Evolutionary conservation across 2,888 invertebrate genomes (phyloP), one percentile per base, ranked within the genome.

Genomic region (Bellardia bayeri): DNA sequence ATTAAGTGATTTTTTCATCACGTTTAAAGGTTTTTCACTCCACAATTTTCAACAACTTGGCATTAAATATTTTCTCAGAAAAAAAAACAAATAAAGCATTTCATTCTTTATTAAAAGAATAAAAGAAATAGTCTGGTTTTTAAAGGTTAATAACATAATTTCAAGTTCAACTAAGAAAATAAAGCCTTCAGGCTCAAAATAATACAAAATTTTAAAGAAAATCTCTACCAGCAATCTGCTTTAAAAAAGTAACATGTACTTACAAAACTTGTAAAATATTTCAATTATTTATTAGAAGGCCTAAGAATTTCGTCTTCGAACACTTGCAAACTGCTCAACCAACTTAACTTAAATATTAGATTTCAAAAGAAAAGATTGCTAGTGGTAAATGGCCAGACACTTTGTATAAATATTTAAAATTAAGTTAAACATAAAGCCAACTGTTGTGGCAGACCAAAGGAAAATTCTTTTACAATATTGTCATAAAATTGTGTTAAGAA

Each of bases 121-220:
- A 8, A 23, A 56, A 23, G 16, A 56, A 16, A 56, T 8, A 37
- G 6, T n/a, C 2, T 30, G 33, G 2, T 51, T 49, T 33, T 49
- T 14, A 37, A 83, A 72, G 69, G 69, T 75, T 76, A 85, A 85
- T 76, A 81, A 76, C 81, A 76, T 81, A 81, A 85, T 81, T 85
- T 76, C 56, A 66, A 71, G 71, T 33, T 81, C 64, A 58, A 81
- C 37, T 80, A 42, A 9, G n/a, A 68, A 68, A 72, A 8, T 51
- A 16, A 30, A 33, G n/a, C 51, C 42, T 61, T 13, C 40, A 45
- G 45, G 76, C 40, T 11, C 40, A 23, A 37, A 40, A 23, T 54
- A 40, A 66, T 37, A 37, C 37, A 37, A 37, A 66, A 33, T 78
- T 30, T 69, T 9, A 30, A 68, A 40, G 51, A 71, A 71, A 71